Base-by-base conservation (phyloP, 2,113 vertebrate genomes). In the Hydrochoerus hydrochaeris region DNA sequence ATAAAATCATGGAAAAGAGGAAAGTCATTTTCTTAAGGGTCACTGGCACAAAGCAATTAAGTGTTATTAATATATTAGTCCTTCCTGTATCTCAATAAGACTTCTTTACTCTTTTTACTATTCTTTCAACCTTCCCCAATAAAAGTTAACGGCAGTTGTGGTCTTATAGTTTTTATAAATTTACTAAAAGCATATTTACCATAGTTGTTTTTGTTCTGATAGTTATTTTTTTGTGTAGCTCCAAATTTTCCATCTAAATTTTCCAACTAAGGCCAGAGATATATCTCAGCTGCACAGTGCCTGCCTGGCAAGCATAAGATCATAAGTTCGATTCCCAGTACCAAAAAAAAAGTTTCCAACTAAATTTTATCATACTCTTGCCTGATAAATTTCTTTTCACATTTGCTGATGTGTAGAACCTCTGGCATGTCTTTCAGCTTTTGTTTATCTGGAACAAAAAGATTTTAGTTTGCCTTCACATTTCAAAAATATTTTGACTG, bases 211-310 rank as follows among this genome's bases (percentile, higher is more conserved):
- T 81, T 20, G 32, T 49, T 91, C 46, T 75, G 11, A 44, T 44
- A 46, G 14, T 93, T 41, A n/a, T 85, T 96, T 86, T 35, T 93
- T 91, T 75, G 16, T 58, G 41, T 67, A 94, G 38, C 71, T 75
- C 49, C 22, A 80, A 46, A 77, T 67, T 88, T 87, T 71, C 44
- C 35, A 81, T 71, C 52, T 54, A 22, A 11, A 41, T 20, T 69
- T 77, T 77, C 46, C 46, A 75, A 75, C n/a, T 58, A 12, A 4
- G 54, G 54, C 54, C 54, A 57, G 17, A 16, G 54, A 57, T 57
- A 5, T 20, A 57, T 17, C 54, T 57, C 17, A 57, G 17, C 54
- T 19, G 17, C 54, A 57, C 54, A 57, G 54, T 57, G 54, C 54
- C 17, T 57, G 17, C 54, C 54, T 57, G 54, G 17, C 54, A 57